A percentile compares a stretch with the other conserved stretches of the same genome.
Conservation (phyloP, 2,888 invertebrate species). For the Calephelis perditalis region DNA sequence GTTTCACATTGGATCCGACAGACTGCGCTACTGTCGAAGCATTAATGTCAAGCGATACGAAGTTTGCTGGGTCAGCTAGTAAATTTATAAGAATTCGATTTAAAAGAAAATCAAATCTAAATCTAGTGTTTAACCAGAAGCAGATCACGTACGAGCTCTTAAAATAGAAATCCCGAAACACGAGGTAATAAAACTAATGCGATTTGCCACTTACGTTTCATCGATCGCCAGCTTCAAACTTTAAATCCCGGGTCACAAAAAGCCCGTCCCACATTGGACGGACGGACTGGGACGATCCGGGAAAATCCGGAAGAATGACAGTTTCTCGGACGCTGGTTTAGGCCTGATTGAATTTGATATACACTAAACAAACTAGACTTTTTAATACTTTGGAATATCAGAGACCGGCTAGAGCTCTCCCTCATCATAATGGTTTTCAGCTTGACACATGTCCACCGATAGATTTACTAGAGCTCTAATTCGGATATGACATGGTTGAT, state of each 20-base stretch:
- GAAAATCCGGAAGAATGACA: slow-evolving; percentile 19
- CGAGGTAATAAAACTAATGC: slow-evolving; percentile 13
- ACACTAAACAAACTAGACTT: slow-evolving; percentile 13
- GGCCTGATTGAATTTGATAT: slow-evolving; percentile 18
- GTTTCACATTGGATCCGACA: too few species aligned
- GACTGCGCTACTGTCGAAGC: too few species aligned
- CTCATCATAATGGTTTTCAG: slow-evolving; percentile 15
- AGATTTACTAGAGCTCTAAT: slow-evolving; percentile 4
- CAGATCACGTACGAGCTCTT: slow-evolving; percentile 10
- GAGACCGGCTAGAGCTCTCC: slow-evolving; percentile 6
- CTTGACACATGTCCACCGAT: slow-evolving; percentile 12
- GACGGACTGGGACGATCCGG: slow-evolving; percentile 18
- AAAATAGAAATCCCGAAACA: slow-evolving; percentile 11
- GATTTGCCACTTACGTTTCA: slow-evolving; percentile 8
- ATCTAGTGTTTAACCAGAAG: neutral
- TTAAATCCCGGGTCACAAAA: slow-evolving; percentile 16
- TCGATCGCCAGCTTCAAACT: slow-evolving; percentile 11
- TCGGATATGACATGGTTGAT: too few species aligned
- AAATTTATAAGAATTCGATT: neutral
- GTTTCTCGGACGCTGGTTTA: slow-evolving; percentile 14
- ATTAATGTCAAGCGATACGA: too few species aligned
- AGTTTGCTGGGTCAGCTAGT: too few species aligned
- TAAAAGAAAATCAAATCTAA: neutral
- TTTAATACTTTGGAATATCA: slow-evolving; percentile 12
- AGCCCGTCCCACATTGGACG: slow-evolving; percentile 13